phyloP scores from a whole-genome alignment of 1,140 invertebrate genomes.

The Eriocheir sinensis region DNA sequence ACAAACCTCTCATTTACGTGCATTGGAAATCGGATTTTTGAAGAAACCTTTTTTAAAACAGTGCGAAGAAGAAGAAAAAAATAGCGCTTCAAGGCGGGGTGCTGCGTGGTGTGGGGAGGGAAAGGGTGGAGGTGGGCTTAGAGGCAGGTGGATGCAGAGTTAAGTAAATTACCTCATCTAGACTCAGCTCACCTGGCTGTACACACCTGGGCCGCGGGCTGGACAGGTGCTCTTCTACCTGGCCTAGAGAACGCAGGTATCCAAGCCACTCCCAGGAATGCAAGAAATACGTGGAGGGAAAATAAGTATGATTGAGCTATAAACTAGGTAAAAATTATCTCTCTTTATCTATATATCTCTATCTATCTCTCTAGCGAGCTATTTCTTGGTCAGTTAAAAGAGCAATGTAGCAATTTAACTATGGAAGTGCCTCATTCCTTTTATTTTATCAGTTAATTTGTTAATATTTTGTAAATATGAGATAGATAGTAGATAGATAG shows the following conservation, averaged over 20 bases:
- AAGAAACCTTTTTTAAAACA: too few relatives aligned
- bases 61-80: background rate
- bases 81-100: background rate
- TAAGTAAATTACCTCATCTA: background rate
- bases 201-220: slow-evolving; percentile 17
- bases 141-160: background rate
- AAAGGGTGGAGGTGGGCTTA: background rate
- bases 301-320: background rate
- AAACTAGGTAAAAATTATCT: too few relatives aligned
- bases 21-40: too few relatives aligned
- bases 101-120: too few relatives aligned
- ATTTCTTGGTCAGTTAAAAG: too few relatives aligned
- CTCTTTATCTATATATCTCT: background rate
- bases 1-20: background rate
- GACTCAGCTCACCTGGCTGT: background rate
- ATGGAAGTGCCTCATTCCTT: too few relatives aligned
- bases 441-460: too few relatives aligned
- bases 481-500: too few relatives aligned
- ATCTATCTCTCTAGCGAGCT: background rate
- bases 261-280: background rate
- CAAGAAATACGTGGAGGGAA: background rate
- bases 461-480: too few relatives aligned
- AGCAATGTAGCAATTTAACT: too few relatives aligned
- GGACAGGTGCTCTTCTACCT: background rate
- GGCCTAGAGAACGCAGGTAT: background rate